phyloP scores from a whole-genome alignment of 2,797 vertebrate species.

The Mus caroli region DNA sequence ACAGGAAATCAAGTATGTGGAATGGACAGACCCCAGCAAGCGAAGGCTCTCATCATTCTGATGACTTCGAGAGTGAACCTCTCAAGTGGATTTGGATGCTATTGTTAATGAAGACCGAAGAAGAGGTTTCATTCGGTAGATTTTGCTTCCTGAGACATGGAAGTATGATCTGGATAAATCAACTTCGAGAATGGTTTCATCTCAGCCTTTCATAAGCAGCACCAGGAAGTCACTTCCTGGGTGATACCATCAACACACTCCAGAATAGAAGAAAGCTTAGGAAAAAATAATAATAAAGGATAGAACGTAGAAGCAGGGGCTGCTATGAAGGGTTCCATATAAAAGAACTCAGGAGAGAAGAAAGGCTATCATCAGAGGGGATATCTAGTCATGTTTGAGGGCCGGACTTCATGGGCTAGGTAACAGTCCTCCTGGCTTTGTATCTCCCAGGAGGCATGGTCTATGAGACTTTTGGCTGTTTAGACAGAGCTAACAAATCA shows the following conservation, averaged over 20 bases:
- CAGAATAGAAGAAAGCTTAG: background rate
- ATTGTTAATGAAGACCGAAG: conserved; percentile 44
- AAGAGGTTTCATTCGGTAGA: conserved; percentile 58
- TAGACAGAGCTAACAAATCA: background rate
- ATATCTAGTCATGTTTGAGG: background rate
- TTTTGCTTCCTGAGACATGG: conserved; percentile 70
- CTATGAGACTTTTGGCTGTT: background rate
- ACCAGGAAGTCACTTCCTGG: background rate
- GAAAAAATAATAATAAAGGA: background rate
- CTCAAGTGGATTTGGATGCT: conserved; percentile 67
- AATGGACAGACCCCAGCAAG: conserved; percentile 60
- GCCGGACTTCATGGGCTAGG: background rate
- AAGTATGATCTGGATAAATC: conserved; percentile 68
- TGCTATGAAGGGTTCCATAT: background rate
- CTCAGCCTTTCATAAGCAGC: background rate
- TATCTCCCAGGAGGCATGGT: background rate
- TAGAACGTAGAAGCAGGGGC: background rate
- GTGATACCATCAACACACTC: background rate
- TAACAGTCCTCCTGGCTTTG: background rate
- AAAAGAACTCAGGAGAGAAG: background rate
- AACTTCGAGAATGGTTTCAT: conserved; percentile 55
- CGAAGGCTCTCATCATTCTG: conserved; percentile 15
- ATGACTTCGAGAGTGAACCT: conserved; percentile 46
- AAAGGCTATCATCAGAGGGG: background rate
- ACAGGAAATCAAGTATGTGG: background rate